Percentiles rank a stretch among this genome's conserved stretches.
These are phyloP conservation scores for Paedocypris sp. DNA, from an alignment of 2,113 vertebrate genomes.

Conservation along the genomic window DNA sequence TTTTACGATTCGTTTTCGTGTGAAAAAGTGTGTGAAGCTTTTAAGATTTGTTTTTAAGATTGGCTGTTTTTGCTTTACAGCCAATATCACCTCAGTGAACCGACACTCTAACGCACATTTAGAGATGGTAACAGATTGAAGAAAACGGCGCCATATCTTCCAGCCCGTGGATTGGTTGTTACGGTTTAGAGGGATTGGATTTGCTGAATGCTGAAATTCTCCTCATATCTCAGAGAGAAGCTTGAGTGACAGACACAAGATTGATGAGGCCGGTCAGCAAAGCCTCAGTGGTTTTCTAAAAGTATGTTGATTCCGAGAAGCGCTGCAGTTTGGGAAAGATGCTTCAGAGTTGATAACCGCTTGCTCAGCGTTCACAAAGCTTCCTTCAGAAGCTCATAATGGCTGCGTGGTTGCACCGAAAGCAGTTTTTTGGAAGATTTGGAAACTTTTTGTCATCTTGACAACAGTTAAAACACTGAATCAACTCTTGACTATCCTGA, in stretches of 20 bases:
- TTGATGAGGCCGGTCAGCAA: slow-evolving; percentile 1
- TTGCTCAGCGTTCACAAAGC: slow-evolving; percentile 65
- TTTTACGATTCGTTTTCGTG: no score
- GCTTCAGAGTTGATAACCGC: slow-evolving; percentile 54
- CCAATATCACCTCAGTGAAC: neutral
- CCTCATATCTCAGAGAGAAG: no score
- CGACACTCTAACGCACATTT: no score
- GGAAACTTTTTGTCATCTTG: neutral
- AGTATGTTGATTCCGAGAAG: slow-evolving; percentile 34
- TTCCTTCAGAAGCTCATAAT: slow-evolving; percentile 60
- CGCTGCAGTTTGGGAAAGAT: slow-evolving; percentile 52
- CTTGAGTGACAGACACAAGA: no score
- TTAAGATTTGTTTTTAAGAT: neutral
- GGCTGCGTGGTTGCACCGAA: slow-evolving; percentile 1
- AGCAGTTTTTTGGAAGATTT: neutral
- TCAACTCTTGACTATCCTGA: neutral
- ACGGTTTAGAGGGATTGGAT: neutral
- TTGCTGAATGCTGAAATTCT: neutral
- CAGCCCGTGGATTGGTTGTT: no score
- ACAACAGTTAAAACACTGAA: neutral
- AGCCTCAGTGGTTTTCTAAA: slow-evolving; percentile 6
- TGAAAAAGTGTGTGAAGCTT: no score
- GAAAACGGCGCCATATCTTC: no score
- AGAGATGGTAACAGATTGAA: no score
- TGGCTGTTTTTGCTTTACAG: no score